These are phyloP conservation scores for Harmothoe impar DNA, from an alignment of 2,888 invertebrate genomes.

Conservation along the genomic window DNA sequence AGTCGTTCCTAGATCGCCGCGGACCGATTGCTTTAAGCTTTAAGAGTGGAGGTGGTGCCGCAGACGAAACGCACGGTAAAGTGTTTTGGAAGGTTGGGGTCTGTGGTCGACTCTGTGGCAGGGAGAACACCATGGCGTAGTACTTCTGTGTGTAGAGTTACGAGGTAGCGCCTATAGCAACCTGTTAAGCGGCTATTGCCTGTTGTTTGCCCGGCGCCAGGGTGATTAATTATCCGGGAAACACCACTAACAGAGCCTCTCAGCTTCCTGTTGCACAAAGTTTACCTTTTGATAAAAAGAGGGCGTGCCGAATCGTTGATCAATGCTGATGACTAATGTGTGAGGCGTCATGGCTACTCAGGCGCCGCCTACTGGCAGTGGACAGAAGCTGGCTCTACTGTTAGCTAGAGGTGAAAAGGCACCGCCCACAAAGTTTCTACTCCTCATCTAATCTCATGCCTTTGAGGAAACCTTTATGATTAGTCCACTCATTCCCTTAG, in stretches of 20 bases:
- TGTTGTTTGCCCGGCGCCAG: neutral
- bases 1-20: neutral
- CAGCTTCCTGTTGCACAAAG: slow-evolving; percentile 22
- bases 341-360: neutral
- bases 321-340: slow-evolving; percentile 31
- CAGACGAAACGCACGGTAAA: neutral
- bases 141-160: neutral
- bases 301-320: neutral
- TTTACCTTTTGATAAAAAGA: slow-evolving; percentile 19
- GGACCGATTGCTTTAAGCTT: neutral
- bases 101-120: too few relatives aligned
- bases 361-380: neutral
- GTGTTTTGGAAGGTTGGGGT: neutral
- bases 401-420: neutral
- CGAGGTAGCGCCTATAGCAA: neutral
- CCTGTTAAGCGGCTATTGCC: neutral
- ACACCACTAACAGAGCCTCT: neutral
- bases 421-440: neutral
- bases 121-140: neutral
- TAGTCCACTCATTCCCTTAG: neutral
- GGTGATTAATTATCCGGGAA: neutral
- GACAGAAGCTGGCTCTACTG: neutral
- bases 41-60: neutral
- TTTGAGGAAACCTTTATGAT: neutral
- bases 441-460: neutral